Base-by-base conservation (phyloP, 2,113 vertebrate genomes). In the Dipodomys stephensi region DNA sequence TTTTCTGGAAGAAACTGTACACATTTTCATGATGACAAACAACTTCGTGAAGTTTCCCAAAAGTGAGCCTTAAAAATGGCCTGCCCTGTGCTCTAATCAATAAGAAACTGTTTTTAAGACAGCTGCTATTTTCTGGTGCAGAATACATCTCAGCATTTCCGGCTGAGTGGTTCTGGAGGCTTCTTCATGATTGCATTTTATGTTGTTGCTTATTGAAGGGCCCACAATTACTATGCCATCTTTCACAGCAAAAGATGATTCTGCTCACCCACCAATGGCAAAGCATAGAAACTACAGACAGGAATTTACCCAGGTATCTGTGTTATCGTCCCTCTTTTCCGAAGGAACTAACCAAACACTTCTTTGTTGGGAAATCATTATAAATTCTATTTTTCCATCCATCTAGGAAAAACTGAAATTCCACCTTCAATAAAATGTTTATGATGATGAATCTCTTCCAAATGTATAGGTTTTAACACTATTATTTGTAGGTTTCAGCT, bases 121-220 rank as follows among this genome's bases (percentile, higher is more conserved):
- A 97, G 94, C 83, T 97, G 93, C 94, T 96, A 94, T 97, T 97
- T 97, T 97, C 94, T 97, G 67, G 95, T 92, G 22, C 79, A 88
- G 90, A 96, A 94, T 93, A 82, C 85, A 90, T 96, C 95, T 96
- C 84, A 83, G 86, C 92, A 93, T 95, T 97, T 96, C 92, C 85
- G 67, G 96, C 92, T 93, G 95, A 97, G 76, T 96, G 79, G 82
- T 92, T 97, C 49, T 93, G 88, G 87, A 96, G 85, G 69, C 71
- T 96, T 88, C 80, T 95, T 97, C 93, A 76, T 94, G 93, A 94
- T 92, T 97, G 91, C 85, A 88, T 94, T 97, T 95, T 96, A 94
- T 96, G 96, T 96, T 96, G 96, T 97, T 96, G 57, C 94, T 94
- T 96, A 96, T 96, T 94, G 97, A 94, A 96, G 93, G 80, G 18